Base-by-base conservation (phyloP, 2,888 invertebrate genomes). In the Drosophila helvetica region DNA sequence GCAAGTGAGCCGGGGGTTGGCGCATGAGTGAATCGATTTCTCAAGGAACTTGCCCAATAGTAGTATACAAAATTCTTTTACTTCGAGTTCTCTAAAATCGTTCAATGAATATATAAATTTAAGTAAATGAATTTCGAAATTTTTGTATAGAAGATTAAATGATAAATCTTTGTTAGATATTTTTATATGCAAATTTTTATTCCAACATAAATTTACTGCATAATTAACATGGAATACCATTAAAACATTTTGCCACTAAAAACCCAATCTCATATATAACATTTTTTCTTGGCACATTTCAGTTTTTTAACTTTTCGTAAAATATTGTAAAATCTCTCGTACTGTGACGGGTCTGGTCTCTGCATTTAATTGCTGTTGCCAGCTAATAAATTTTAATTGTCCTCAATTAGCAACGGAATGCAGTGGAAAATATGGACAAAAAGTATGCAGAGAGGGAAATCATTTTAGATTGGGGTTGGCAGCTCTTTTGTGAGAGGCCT, bases 341-440 rank as follows among this genome's bases (percentile, higher is more conserved):
- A 54, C 17, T 19, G 48, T 30, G 43, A 22, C 53, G 25, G 45
- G 72, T 56, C 76, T 75, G 45, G 72, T 56, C 76, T 75, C 76
- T 77, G 86, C 74, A 75, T 88, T 84, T 88, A 86, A 86, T 86
- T 86, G 84, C 82, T 82, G 77, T 88, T 80, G 80, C 82, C 88
- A 86, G 86, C 88, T 86, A 86, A 86, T 86, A 86, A 86, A 88
- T 88, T 86, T 86, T 88, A 86, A 86, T 86, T 86, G 86, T 80
- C 82, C 59, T 86, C 86, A 86, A 86, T 86, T 86, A 86, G 86
- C 74, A 56, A 71, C 67, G 88, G 86, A 88, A 86, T 86, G 86
- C 86, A 75, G 72, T 52, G 68, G 79, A 75, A 80, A 80, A 77
- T 75, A 60, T 53, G 58, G 56, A 54, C 60, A 47, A 57, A 54